Percentiles rank a stretch among this genome's conserved stretches.
These are phyloP conservation scores for Symphodus melops DNA, from an alignment of 2,113 vertebrate genomes.

Conservation along the genomic window DNA sequence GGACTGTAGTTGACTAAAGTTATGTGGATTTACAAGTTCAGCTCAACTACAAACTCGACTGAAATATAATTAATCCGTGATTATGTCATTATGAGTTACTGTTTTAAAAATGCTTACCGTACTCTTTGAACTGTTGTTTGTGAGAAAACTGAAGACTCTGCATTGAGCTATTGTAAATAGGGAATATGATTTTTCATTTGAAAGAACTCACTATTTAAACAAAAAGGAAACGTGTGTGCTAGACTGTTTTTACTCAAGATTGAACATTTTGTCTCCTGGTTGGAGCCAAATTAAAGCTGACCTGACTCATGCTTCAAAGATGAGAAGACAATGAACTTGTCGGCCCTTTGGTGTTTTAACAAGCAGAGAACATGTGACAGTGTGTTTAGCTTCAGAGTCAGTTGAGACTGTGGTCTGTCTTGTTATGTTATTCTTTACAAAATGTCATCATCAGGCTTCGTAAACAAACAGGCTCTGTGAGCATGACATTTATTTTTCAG, in stretches of 20 bases:
- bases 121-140: neutral
- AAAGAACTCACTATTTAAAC: neutral
- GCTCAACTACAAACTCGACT: too few relatives aligned
- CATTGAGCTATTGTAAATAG: neutral
- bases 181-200: neutral
- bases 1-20: neutral
- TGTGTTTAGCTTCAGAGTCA: slow-evolving; percentile 41
- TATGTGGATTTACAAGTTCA: neutral
- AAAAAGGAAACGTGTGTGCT: neutral
- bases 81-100: neutral
- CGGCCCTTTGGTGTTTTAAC: slow-evolving; percentile 28
- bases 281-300: slow-evolving; percentile 10
- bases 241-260: neutral
- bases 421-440: neutral
- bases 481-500: neutral
- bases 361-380: slow-evolving; percentile 14
- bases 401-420: slow-evolving; percentile 6
- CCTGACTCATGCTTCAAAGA: neutral
- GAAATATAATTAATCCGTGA: too few relatives aligned
- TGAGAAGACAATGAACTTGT: neutral
- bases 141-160: neutral
- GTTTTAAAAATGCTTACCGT: too few relatives aligned
- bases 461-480: neutral
- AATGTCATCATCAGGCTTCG: slow-evolving; percentile 10
- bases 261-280: neutral